Evolutionary conservation across 2,797 vertebrate species (phyloP).

Genomic region (Paramormyrops hopkinsi): DNA sequence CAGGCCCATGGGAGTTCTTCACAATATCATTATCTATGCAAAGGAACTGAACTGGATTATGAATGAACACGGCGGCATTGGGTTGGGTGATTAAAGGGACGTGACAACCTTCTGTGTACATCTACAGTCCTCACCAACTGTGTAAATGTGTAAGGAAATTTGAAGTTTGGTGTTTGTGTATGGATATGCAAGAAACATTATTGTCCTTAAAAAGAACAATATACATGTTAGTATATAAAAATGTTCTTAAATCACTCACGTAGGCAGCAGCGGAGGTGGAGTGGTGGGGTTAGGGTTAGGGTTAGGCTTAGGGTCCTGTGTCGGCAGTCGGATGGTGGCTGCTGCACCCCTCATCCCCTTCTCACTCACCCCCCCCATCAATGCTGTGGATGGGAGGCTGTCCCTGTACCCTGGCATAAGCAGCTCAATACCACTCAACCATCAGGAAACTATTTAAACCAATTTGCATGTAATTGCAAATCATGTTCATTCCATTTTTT

Average conservation of each 20-base stretch:
- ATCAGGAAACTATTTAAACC: background rate
- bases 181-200: background rate
- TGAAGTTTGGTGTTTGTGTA: background rate
- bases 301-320: background rate
- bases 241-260: background rate
- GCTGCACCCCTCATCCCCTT: background rate
- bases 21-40: background rate
- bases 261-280: background rate
- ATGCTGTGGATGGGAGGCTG: background rate
- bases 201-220: background rate
- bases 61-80: background rate
- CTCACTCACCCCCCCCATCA: background rate
- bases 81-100: background rate
- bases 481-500: background rate
- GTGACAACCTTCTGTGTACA: background rate
- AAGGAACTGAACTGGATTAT: background rate
- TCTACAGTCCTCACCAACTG: background rate
- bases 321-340: too few species aligned
- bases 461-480: background rate
- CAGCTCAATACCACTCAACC: background rate
- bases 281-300: background rate
- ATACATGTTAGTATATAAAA: background rate
- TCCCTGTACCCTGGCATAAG: background rate
- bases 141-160: background rate
- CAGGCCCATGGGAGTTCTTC: background rate